phyloP scores from a whole-genome alignment of 2,797 vertebrate genomes.

The Megaceryle alcyon region DNA sequence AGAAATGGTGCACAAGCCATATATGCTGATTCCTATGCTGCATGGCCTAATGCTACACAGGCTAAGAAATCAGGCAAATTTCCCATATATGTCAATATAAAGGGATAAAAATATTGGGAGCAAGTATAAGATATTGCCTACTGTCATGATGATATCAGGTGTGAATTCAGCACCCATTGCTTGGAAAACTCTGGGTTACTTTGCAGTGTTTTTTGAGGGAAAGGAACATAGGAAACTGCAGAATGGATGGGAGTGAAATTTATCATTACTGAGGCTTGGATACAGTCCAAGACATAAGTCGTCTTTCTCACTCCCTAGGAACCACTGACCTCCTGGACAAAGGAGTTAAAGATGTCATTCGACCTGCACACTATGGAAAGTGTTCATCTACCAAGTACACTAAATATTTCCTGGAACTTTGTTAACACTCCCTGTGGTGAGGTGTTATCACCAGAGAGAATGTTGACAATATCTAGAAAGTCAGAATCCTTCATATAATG shows the following conservation, averaged over 20 bases:
- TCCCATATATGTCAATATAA: background rate
- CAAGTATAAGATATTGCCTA: background rate
- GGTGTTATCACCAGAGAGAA: background rate
- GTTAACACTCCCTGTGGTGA: background rate
- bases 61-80: background rate
- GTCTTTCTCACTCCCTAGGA: background rate
- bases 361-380: background rate
- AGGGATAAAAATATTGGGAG: background rate
- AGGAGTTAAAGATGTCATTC: background rate
- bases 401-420: background rate
- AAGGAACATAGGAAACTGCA: background rate
- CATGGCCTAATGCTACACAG: background rate
- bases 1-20: background rate
- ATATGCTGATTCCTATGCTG: background rate
- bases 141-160: background rate
- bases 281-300: background rate
- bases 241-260: background rate
- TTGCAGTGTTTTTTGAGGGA: background rate
- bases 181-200: background rate
- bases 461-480: background rate
- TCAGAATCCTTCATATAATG: background rate
- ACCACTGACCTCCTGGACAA: background rate
- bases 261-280: background rate
- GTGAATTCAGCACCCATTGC: background rate
- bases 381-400: background rate